Percentiles rank a stretch among this genome's conserved stretches.
phyloP scores from a whole-genome alignment of 2,888 invertebrate genomes.

The Tachina fera region DNA sequence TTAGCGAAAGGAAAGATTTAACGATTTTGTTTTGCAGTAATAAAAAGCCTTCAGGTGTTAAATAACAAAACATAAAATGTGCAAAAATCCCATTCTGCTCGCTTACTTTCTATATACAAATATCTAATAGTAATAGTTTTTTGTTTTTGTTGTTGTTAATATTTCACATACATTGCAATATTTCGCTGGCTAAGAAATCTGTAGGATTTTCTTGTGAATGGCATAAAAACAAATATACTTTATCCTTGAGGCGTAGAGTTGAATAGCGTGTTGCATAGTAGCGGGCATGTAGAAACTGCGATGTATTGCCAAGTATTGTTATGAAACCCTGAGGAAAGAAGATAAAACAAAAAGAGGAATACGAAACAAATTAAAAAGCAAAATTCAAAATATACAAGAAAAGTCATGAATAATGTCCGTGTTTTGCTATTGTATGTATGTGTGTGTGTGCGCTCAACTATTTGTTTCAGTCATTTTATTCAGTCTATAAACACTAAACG shows the following conservation, averaged over 20 bases:
- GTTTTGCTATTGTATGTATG: background rate
- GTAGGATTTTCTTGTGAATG: conserved; percentile 76
- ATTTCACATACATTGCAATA: conserved; percentile 80
- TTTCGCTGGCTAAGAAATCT: conserved; percentile 76
- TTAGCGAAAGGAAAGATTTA: conserved; percentile 16
- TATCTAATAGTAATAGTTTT: background rate
- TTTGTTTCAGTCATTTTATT: background rate
- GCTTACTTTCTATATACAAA: background rate
- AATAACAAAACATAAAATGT: conserved; percentile 33
- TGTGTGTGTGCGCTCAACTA: background rate
- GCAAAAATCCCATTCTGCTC: conserved; percentile 27
- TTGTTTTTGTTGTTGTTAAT: background rate
- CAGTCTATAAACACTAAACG: background rate
- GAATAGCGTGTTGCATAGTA: conserved; percentile 80
- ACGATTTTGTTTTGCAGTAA: conserved; percentile 14
- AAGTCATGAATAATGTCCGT: conserved; percentile 15
- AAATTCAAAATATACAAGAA: conserved; percentile 32
- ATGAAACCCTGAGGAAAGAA: conserved; percentile 79
- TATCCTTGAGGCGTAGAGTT: conserved; percentile 80
- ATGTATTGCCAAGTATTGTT: conserved; percentile 77
- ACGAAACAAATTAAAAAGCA: conserved; percentile 42
- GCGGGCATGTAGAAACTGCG: conserved; percentile 78
- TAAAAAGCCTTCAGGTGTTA: conserved; percentile 37
- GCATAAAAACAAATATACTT: conserved; percentile 80
- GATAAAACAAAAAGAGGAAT: conserved; percentile 33